Percentiles rank a stretch among this genome's conserved stretches.
Conservation (phyloP, 2,113 vertebrate species). For the Theropithecus gelada region DNA sequence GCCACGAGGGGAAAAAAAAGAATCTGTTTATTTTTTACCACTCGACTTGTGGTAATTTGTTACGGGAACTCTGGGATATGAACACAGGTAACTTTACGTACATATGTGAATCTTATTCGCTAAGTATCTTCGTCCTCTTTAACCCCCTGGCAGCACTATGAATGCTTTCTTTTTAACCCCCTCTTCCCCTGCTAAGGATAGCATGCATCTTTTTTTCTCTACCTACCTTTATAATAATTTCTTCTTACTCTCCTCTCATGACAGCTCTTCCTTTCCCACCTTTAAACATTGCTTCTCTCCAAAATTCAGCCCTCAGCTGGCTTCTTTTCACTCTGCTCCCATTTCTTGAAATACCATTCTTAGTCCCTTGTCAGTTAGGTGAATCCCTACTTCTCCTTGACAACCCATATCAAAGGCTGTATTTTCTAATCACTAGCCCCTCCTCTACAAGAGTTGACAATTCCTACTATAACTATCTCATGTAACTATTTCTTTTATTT, state of each 20-base stretch:
- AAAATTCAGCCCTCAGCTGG: not conserved
- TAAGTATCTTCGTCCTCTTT: not conserved
- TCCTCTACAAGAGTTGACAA: not conserved
- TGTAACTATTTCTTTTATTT: no score
- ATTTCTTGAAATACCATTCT: not conserved
- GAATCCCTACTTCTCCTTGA: not conserved
- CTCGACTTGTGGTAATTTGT: not conserved
- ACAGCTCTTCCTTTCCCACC: not conserved
- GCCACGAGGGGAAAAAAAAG: not conserved
- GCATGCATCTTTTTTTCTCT: not conserved
- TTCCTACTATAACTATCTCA: not conserved
- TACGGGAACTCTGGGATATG: not conserved
- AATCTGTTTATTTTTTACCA: not conserved
- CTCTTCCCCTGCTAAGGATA: not conserved
- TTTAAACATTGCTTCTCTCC: not conserved
- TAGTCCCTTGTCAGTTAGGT: not conserved
- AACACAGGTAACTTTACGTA: not conserved
- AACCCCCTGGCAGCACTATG: no score
- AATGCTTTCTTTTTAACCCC: not conserved
- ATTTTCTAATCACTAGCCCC: not conserved
- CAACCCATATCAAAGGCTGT: not conserved
- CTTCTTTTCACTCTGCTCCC: not conserved
- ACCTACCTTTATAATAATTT: not conserved
- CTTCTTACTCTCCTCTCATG: not conserved
- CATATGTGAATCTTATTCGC: not conserved